phyloP scores from a whole-genome alignment of 2,888 invertebrate genomes.

The Hydrotaea cyrtoneurina region DNA sequence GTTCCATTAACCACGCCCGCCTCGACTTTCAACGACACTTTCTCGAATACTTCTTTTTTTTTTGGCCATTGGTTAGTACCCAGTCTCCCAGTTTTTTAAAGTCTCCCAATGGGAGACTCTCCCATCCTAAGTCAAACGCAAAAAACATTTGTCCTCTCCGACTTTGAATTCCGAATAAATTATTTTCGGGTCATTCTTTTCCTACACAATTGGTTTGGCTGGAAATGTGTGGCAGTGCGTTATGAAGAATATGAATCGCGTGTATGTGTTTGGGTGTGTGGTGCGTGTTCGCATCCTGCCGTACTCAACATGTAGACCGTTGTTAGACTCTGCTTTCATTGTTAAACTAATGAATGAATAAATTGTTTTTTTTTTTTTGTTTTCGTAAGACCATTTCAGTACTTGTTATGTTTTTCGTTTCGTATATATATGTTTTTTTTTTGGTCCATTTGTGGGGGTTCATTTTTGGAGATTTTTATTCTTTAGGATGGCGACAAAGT shows the following conservation, averaged over 20 bases:
- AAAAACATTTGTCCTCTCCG: background rate
- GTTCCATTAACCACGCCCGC: too few relatives aligned
- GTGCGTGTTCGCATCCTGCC: background rate
- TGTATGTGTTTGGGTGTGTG: constrained; percentile 23
- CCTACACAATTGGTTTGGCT: background rate
- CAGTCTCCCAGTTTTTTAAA: background rate
- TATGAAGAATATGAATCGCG: constrained; percentile 18
- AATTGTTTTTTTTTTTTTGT: constrained; percentile 32
- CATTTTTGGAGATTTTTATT: background rate
- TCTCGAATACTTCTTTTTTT: too few relatives aligned
- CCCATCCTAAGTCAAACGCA: background rate
- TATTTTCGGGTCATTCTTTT: background rate
- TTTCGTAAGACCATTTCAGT: background rate
- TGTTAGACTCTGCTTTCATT: constrained; percentile 44
- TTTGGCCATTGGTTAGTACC: too few relatives aligned
- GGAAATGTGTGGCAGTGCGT: background rate
- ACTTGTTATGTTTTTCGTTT: background rate
- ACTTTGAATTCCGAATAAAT: background rate
- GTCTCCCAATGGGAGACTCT: background rate
- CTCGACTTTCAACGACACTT: too few relatives aligned
- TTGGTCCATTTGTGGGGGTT: background rate
- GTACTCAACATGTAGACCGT: constrained; percentile 39
- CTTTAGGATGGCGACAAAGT: constrained; percentile 48
- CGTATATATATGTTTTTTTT: background rate
- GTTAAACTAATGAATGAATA: constrained; percentile 53